Percentiles rank a stretch among this genome's conserved stretches.
phyloP scores from a whole-genome alignment of 2,797 vertebrate species.

The Pelobates cultripes region DNA sequence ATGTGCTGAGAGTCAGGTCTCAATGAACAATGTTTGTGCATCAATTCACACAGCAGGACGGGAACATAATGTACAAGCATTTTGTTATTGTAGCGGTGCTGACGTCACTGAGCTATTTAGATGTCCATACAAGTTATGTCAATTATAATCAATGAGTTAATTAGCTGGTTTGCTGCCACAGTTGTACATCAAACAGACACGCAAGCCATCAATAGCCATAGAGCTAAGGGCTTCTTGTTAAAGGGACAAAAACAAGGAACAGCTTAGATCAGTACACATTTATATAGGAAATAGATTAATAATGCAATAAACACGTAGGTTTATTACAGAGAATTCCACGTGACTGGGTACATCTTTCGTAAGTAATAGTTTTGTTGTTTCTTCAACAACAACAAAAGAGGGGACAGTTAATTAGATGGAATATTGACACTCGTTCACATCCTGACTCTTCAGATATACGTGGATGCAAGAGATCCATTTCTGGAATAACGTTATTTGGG shows the following conservation, averaged over 20 bases:
- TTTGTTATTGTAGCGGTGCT: conserved; percentile 17
- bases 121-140: conserved; percentile 33
- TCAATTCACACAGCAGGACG: conserved; percentile 15
- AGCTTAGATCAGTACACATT: not conserved
- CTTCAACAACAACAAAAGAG: no score
- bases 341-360: no score
- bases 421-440: no score
- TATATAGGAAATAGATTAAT: not conserved
- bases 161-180: conserved; percentile 13
- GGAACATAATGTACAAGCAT: conserved; percentile 33
- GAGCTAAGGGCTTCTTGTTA: not conserved
- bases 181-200: not conserved
- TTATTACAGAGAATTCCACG: no score
- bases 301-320: not conserved
- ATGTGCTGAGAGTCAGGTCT: not conserved
- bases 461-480: no score
- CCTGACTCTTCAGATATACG: no score
- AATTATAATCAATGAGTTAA: conserved; percentile 47
- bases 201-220: not conserved
- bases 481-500: no score
- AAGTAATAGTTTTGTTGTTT: no score
- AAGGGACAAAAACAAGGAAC: not conserved
- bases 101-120: conserved; percentile 31
- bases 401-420: no score
- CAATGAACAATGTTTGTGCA: conserved; percentile 11